Conservation (phyloP, 2,797 vertebrate genomes). For the Pseudocheirus occidentalis region DNA sequence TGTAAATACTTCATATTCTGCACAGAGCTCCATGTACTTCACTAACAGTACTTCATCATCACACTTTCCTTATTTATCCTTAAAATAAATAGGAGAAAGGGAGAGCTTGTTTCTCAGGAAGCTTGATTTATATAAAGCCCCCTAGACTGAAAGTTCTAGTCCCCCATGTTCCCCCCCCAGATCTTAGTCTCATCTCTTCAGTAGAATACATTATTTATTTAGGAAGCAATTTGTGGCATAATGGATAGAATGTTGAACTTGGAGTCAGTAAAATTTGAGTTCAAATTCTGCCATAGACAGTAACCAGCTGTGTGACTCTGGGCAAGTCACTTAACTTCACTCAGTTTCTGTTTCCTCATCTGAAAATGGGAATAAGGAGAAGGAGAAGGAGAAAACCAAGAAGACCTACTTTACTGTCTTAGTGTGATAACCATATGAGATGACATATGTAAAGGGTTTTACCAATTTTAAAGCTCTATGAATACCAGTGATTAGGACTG, state of each 20-base stretch:
- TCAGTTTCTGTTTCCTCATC: background rate
- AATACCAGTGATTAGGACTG: background rate
- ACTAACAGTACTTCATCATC: background rate
- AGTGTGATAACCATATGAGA: background rate
- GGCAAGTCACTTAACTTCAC: background rate
- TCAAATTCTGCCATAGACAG: background rate
- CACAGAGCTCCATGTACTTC: background rate
- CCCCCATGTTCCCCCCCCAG: background rate
- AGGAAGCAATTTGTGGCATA: background rate
- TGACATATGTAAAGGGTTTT: background rate
- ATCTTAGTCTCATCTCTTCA: background rate
- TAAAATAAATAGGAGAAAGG: background rate
- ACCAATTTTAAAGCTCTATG: background rate
- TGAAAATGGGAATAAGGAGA: background rate
- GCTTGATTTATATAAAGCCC: background rate
- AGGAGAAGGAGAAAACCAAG: too few species aligned
- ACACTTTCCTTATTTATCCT: background rate
- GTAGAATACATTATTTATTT: background rate
- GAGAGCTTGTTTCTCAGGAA: background rate
- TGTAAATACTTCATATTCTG: constrained; percentile 35
- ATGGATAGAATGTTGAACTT: background rate
- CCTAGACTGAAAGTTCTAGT: background rate
- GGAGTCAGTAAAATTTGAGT: background rate
- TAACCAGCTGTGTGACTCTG: background rate
- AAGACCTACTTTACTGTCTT: background rate